A percentile compares a stretch with the other conserved stretches of the same genome.
These are phyloP conservation scores for Deroplatys truncata DNA, from an alignment of 2,888 invertebrate genomes.

Conservation along the genomic window DNA sequence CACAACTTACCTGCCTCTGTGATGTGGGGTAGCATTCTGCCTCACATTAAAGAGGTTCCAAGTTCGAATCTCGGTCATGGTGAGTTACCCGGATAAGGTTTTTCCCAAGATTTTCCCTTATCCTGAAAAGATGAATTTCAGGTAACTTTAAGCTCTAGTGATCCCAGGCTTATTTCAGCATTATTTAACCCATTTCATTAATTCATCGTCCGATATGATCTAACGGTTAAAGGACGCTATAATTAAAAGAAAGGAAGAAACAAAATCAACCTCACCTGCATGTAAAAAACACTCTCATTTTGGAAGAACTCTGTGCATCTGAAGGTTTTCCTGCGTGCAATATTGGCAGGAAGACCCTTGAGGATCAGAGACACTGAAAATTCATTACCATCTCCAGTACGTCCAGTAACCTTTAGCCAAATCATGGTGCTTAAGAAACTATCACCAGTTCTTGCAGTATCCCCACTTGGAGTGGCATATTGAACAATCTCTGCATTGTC, in stretches of 20 bases:
- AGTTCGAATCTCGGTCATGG: too few relatives aligned
- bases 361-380: constrained; percentile 46
- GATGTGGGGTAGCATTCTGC: too few relatives aligned
- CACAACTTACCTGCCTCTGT: background rate
- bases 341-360: constrained; percentile 62
- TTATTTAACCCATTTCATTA: too few relatives aligned
- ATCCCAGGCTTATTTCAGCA: too few relatives aligned
- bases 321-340: constrained; percentile 59
- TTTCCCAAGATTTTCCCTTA: too few relatives aligned
- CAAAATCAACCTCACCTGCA: constrained; percentile 37
- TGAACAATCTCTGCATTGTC: background rate
- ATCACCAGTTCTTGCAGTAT: background rate
- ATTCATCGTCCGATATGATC: too few relatives aligned
- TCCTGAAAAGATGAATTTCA: too few relatives aligned
- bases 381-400: background rate
- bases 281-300: constrained; percentile 67
- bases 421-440: background rate
- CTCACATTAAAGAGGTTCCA: too few relatives aligned
- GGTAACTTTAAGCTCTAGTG: too few relatives aligned
- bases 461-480: background rate
- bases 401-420: background rate
- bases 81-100: too few relatives aligned
- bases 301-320: constrained; percentile 63
- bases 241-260: too few relatives aligned
- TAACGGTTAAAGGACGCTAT: too few relatives aligned